These are phyloP conservation scores for Pachliopta kotzebuea DNA, from an alignment of 2,888 invertebrate species.

Conservation along the genomic window DNA sequence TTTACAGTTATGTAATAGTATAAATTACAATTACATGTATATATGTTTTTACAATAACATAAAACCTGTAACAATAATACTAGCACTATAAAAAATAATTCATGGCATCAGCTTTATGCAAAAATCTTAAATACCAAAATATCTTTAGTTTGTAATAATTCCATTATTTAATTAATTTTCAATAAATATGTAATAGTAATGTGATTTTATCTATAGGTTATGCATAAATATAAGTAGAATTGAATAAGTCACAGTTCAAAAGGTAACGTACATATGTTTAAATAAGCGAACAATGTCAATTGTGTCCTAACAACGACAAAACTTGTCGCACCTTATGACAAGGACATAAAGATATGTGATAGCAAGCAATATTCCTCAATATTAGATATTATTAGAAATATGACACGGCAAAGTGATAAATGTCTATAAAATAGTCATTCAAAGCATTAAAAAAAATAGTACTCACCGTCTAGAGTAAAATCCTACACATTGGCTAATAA, in stretches of 20 bases:
- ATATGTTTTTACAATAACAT: too few species aligned
- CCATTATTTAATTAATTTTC: background rate
- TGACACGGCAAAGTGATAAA: conserved; percentile 5
- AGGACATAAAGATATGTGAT: conserved; percentile 26
- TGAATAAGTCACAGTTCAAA: conserved; percentile 9
- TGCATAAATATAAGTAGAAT: background rate
- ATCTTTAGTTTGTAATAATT: background rate
- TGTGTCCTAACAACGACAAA: conserved; percentile 12
- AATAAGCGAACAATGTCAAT: conserved; percentile 2
- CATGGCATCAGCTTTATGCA: background rate
- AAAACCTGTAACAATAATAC: too few species aligned
- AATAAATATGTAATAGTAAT: background rate
- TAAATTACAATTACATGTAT: too few species aligned
- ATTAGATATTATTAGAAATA: conserved; percentile 8
- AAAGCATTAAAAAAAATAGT: conserved; percentile 10
- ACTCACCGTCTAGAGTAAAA: conserved; percentile 25
- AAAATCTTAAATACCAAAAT: background rate
- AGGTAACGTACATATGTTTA: conserved; percentile 7
- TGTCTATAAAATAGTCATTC: conserved; percentile 8
- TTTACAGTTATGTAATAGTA: too few species aligned
- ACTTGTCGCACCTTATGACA: conserved; percentile 12
- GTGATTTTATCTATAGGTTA: background rate
- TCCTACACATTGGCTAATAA: conserved; percentile 27
- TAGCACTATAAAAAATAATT: background rate
- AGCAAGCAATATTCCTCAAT: conserved; percentile 22